Base-by-base conservation (phyloP, 2,888 invertebrate species). In the Epinotia bilunana region DNA sequence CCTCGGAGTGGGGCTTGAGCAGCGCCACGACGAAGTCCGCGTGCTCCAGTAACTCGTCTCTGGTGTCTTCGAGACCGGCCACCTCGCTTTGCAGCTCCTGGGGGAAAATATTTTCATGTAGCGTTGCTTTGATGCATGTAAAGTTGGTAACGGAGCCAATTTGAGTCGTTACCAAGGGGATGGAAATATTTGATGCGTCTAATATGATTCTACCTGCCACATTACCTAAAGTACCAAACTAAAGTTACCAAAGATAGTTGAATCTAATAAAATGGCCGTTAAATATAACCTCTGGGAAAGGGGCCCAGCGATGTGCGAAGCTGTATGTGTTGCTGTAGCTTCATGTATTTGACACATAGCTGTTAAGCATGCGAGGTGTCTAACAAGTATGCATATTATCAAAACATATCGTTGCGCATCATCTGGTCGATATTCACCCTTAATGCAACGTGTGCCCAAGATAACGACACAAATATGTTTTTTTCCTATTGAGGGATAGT, bases 71-170 rank as follows among this genome's bases (percentile, higher is more conserved):
- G 79, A 97, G 92, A 82, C 96, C 95, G 84, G 96, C 95, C 78
- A 96, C 96, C 93, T 97, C 97, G 80, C 93, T 93, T 88, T 96
- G 95, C 82, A 97, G 93, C 88, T 97, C 97, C 97, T 97, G 88
- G 20, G n/a, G 13, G 61, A 13, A 65, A 77, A 4, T 2, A n/a
- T 3, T n/a, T 55, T 43, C 13, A n/a, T 69, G 6, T 60, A 46
- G 55, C 13, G 16, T 43, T 20, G 13, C 3, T 55, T 12, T 67
- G 12, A 7, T 61, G 2, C 33, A 2, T 61, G 12, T 61, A 13
- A 20, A 57, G 2, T 57, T 20, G 11, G 49, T 53, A 6, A n/a
- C n/a, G n/a, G 49, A 49, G 49, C 16, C 13, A 46, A 46, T 46
- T 46, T 46, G 46, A 46, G 46, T 13, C 46, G 2, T 46, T 13